These are phyloP conservation scores for Drosophila auraria DNA, from an alignment of 1,140 invertebrate species.

Conservation along the genomic window DNA sequence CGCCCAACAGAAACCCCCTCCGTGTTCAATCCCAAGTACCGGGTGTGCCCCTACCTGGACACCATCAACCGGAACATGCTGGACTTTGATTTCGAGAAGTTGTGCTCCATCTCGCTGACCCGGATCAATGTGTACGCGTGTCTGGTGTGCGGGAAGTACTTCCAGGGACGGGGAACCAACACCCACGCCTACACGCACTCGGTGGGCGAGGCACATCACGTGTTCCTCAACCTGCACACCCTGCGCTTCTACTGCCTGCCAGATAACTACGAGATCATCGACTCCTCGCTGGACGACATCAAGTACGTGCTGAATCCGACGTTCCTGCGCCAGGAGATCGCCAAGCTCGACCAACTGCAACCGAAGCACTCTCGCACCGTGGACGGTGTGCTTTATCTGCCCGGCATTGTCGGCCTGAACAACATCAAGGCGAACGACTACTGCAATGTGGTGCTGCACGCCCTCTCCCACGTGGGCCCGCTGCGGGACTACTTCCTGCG, in stretches of 20 bases:
- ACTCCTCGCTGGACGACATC: constrained; percentile 99
- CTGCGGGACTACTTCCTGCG: constrained; percentile 97
- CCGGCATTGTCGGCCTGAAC: constrained; percentile 98
- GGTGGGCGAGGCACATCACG: constrained; percentile 98
- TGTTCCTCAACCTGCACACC: constrained; percentile 98
- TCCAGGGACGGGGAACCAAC: constrained; percentile 98
- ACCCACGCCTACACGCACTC: constrained; percentile 99
- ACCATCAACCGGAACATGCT: constrained; percentile 98
- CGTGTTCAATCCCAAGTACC: constrained; percentile 82
- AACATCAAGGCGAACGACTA: constrained; percentile 99
- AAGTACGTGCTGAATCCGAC: constrained; percentile 99
- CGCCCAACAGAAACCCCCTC: constrained; percentile 71
- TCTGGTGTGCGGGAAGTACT: constrained; percentile 99
- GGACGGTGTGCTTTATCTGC: constrained; percentile 96
- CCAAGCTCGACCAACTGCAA: constrained; percentile 90
- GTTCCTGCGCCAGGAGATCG: constrained; percentile 92
- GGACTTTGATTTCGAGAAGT: constrained; percentile 99
- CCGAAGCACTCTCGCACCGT: constrained; percentile 97
- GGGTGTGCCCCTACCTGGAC: constrained; percentile 96
- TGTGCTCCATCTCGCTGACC: constrained; percentile 98
- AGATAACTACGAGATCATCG: constrained; percentile 99
- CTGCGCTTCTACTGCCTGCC: constrained; percentile 99
- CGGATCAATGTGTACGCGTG: constrained; percentile 99
- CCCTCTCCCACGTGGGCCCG: constrained; percentile 97
- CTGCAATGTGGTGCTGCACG: constrained; percentile 99